These are phyloP conservation scores for Acanthopleura granulata DNA, from an alignment of 2,888 invertebrate genomes.

Conservation along the genomic window DNA sequence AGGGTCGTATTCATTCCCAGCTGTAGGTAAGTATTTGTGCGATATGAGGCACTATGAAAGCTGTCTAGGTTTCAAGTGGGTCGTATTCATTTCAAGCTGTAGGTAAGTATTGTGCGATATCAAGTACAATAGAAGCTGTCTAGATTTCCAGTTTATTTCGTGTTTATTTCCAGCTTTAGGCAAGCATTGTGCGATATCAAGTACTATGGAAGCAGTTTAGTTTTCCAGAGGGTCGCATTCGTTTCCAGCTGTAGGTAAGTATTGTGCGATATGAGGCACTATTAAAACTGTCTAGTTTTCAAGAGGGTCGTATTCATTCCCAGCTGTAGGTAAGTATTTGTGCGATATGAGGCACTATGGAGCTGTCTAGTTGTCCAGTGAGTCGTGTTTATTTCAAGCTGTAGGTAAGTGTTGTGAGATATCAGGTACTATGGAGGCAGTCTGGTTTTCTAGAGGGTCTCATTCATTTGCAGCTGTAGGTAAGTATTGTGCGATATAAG, in stretches of 20 bases:
- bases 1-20: conserved; percentile 46
- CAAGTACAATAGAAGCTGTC: not conserved
- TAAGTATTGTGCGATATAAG: too few relatives aligned
- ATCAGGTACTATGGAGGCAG: too few relatives aligned
- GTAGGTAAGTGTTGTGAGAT: not conserved
- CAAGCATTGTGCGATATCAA: too few relatives aligned
- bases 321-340: conserved; percentile 43
- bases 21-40: conserved; percentile 42
- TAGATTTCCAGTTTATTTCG: too few relatives aligned
- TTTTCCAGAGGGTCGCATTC: too few relatives aligned
- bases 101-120: not conserved
- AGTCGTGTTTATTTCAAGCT: conserved; percentile 44
- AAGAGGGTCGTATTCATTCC: conserved; percentile 43
- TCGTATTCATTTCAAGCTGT: conserved; percentile 44
- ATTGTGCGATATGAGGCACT: conserved; percentile 53
- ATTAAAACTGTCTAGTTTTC: conserved; percentile 39
- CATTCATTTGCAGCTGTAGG: too few relatives aligned
- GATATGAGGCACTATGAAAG: too few relatives aligned
- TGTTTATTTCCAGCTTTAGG: too few relatives aligned
- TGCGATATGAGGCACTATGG: conserved; percentile 30
- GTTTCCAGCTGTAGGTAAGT: conserved; percentile 35
- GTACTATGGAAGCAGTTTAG: too few relatives aligned
- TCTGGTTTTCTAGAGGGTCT: too few relatives aligned
- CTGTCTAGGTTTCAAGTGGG: too few relatives aligned
- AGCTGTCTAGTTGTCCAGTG: conserved; percentile 38